Base-by-base conservation (phyloP, 2,113 vertebrate genomes). In the Boulengeromyrus knoepffleri region DNA sequence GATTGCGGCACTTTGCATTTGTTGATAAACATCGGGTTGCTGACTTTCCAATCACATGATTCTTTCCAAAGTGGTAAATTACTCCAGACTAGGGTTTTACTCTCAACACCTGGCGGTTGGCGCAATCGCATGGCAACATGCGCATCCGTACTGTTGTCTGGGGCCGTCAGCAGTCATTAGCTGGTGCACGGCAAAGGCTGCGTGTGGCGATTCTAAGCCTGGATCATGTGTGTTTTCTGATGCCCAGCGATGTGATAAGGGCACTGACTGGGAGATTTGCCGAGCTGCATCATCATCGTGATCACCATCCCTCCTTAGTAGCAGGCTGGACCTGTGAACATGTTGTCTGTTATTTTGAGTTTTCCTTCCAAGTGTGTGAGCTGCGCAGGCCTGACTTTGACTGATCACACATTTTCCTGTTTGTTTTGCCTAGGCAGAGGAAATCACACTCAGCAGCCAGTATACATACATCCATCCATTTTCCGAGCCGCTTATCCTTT, bases 1-100 rank as follows among this genome's bases (percentile, higher is more conserved):
- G 36, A 80, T 19, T 80, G 17, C 31, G 0, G 13, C 90, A 80
- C 56, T 88, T 88, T 46, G 31, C 19, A 87, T 88, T 85, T 89
- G 86, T 74, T 87, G 87, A 88, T 90, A 88, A 85, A 91, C 89
- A 89, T 31, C 1, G 17, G 87, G 39, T 47, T 80, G 56, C 3
- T 89, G 70, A 70, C 74, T 89, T 70, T 83, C 88, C 49, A 62
- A 31, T 42, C 56, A 5, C 53, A 85, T 46, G 46, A 83, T 85
- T 87, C 53, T 45, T 70, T 56, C 87, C 15, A 31, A 42, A 87
- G 24, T 3, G 6, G 50, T 56, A 52, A 27, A 45, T 87, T 87
- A 31, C 85, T 36, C 49, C 12, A 2, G 50, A 47, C 45, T 15
- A 21, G 17, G 5, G 85, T 31, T 39, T 17, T 5, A 9, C 7